A percentile compares a stretch with the other conserved stretches of the same genome.
Conservation (phyloP, 1,140 invertebrate genomes). For the Leguminivora glycinivorella region DNA sequence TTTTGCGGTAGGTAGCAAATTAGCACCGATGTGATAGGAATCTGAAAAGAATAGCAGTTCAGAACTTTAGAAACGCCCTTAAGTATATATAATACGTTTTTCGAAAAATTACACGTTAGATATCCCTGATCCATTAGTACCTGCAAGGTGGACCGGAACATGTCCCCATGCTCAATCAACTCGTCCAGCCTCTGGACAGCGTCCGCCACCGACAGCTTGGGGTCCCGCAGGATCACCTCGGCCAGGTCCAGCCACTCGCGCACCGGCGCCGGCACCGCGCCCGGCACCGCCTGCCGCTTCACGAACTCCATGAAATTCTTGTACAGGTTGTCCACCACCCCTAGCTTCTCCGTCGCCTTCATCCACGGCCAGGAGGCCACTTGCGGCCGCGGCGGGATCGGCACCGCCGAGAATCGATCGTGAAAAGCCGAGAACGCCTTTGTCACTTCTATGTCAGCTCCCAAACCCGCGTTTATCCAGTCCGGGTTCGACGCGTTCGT, state of each 20-base stretch:
- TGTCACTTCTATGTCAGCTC: constrained; percentile 78
- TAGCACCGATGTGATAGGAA: not conserved
- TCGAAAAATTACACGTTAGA: too few species aligned
- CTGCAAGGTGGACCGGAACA: constrained; percentile 82
- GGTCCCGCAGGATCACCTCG: constrained; percentile 81
- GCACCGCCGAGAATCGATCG: constrained; percentile 66
- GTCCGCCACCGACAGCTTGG: constrained; percentile 74
- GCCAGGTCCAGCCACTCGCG: constrained; percentile 82
- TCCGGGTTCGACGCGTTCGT: constrained; percentile 65
- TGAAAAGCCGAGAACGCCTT: constrained; percentile 79
- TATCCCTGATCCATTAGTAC: constrained; percentile 66
- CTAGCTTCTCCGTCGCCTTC: constrained; percentile 75
- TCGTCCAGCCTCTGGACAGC: constrained; percentile 77
- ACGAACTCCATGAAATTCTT: constrained; percentile 80
- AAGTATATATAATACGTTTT: too few species aligned
- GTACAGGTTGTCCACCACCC: constrained; percentile 80
- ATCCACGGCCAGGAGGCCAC: constrained; percentile 81
- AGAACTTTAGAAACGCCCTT: too few species aligned
- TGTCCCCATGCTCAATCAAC: constrained; percentile 79
- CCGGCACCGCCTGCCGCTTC: constrained; percentile 72
- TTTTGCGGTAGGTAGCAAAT: not conserved
- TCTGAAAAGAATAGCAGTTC: not conserved
- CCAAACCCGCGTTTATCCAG: constrained; percentile 67
- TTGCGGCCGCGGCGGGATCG: constrained; percentile 60
- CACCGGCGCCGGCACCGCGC: constrained; percentile 68